These are phyloP conservation scores for Ammodytes dubius DNA, from an alignment of 2,113 vertebrate species.

Conservation along the genomic window DNA sequence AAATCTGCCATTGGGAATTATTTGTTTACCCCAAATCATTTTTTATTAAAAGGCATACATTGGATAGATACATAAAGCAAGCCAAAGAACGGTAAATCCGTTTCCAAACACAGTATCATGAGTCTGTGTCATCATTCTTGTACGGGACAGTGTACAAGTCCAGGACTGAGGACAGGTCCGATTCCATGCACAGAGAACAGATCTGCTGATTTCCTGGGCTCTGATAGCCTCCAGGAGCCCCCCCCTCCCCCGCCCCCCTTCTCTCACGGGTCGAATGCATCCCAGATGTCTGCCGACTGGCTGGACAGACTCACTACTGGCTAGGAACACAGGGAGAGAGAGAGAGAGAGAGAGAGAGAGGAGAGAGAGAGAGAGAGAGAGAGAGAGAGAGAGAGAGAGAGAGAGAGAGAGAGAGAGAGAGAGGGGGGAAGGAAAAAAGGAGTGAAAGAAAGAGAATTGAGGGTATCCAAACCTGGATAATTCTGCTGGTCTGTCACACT, in stretches of 20 bases:
- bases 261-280: conserved; percentile 73
- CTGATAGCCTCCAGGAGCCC: conserved; percentile 76
- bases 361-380: conserved; percentile 12
- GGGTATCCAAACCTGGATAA: conserved; percentile 50
- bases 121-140: conserved; percentile 23
- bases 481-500: conserved; percentile 41
- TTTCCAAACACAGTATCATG: conserved; percentile 12
- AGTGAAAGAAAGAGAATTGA: conserved; percentile 10
- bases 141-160: conserved; percentile 13
- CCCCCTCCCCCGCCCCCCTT: conserved; percentile 19
- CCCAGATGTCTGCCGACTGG: conserved; percentile 81
- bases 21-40: no score
- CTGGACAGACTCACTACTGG: conserved; percentile 78
- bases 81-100: neutral
- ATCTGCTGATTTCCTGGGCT: conserved; percentile 57
- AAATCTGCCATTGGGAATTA: no score
- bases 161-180: conserved; percentile 52
- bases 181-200: conserved; percentile 53
- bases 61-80: neutral
- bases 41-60: no score
- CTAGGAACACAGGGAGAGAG: conserved; percentile 25
- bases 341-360: neutral
- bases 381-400: neutral
- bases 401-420: no score
- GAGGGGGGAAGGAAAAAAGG: neutral